Evolutionary conservation across 2,797 vertebrate genomes (phyloP), one percentile per base, ranked within the genome.

Genomic region (Buphagus erythrorhynchus): DNA sequence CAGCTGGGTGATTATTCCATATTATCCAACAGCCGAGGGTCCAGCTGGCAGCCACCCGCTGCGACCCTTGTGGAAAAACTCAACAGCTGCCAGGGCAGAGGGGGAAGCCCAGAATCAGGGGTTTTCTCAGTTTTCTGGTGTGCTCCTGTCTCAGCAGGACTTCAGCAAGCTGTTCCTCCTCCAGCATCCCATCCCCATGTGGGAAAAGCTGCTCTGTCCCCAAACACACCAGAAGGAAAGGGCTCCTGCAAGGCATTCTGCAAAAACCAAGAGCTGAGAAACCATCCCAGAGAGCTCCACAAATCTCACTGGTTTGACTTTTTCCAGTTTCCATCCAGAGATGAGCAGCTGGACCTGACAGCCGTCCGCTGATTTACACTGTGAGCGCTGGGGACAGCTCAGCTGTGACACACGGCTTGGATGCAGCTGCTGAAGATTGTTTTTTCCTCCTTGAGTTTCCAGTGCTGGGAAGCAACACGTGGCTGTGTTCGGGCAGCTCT

Each of bases 141-240:
- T 1, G 7, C 5, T 61, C 2, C 54, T 54, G 33, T 11, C 63
- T 29, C 2, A 0, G 49, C 35, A 74, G 54, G n/a, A 36, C 22
- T 67, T n/a, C 29, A 11, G 17, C 0, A 0, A 61, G 26, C 16
- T 2, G 2, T 9, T 88, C 57, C 29, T 33, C 7, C 0, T 2
- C 43, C 0, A 0, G 54, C 35, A 54, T 33, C 63, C 21, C 11
- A 6, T 8, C 22, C 9, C 13, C 2, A 1, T 0, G 0, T 13
- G 3, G 31, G 33, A 22, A 40, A 43, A 63, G 46, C 18, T 14
- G 9, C 5, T 15, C 55, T 1, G 0, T 29, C 16, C 49, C 38
- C 7, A 11, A 59, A 62, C 31, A 42, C 36, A 42, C 36, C 18
- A 12, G 1, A 13, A n/a, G 38, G 35, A 28, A 46, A 59, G 28